Evolutionary conservation across 2,113 vertebrate species (phyloP).

Genomic region (Sinocyclocheilus grahami): DNA sequence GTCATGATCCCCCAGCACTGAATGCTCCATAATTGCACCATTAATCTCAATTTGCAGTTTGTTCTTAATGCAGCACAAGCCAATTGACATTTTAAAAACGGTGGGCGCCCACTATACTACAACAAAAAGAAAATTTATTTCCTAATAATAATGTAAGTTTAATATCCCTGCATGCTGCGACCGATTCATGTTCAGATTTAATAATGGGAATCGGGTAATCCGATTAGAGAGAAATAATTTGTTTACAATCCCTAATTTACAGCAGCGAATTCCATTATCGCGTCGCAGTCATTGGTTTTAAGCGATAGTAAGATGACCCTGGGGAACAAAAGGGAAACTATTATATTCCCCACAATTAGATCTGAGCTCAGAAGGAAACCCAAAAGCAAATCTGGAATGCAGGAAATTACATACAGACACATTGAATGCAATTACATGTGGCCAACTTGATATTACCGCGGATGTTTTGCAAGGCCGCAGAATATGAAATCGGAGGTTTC

Average conservation of each 20-base stretch:
- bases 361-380: conserved; percentile 85
- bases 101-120: conserved; percentile 80
- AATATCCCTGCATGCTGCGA: conserved; percentile 94
- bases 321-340: conserved; percentile 94
- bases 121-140: conserved; percentile 98
- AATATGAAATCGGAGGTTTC: conserved; percentile 74
- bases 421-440: conserved; percentile 79
- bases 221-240: conserved; percentile 99
- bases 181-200: conserved; percentile 99
- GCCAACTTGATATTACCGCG: conserved; percentile 73
- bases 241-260: conserved; percentile 99
- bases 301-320: conserved; percentile 98
- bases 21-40: conserved; percentile 99
- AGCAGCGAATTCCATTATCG: conserved; percentile 98
- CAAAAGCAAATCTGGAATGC: conserved; percentile 79
- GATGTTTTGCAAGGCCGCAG: conserved; percentile 68
- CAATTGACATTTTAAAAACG: conserved; percentile 89
- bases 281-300: conserved; percentile 95
- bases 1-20: conserved; percentile 94
- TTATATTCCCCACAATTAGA: conserved; percentile 99
- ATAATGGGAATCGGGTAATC: conserved; percentile 98
- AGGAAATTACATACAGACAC: conserved; percentile 85
- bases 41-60: conserved; percentile 99
- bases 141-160: conserved; percentile 99
- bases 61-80: conserved; percentile 95